Evolutionary conservation across 2,888 invertebrate genomes (phyloP).

Genomic region (Parnassius smintheus): DNA sequence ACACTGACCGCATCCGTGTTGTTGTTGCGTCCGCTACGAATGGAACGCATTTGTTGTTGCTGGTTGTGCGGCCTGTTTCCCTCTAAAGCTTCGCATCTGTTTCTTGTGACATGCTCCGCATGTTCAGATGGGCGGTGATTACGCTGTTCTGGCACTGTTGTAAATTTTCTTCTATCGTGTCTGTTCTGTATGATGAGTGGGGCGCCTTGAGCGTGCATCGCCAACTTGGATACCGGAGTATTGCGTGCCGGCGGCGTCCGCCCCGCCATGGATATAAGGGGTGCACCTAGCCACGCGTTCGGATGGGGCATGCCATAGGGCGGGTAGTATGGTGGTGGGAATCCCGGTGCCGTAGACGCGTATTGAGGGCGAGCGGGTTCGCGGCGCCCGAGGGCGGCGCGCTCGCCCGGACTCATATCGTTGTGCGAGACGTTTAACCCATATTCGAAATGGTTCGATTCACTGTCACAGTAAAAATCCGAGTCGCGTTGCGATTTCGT

Average conservation of each 20-base stretch:
- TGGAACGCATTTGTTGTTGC: constrained; percentile 66
- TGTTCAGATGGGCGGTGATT: constrained; percentile 60
- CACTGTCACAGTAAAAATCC: constrained; percentile 77
- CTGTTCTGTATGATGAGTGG: constrained; percentile 89
- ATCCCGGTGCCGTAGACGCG: constrained; percentile 73
- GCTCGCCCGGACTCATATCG: constrained; percentile 80
- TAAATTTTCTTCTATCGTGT: constrained; percentile 78
- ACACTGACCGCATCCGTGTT: constrained; percentile 86
- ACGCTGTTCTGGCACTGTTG: constrained; percentile 65
- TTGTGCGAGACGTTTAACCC: constrained; percentile 84
- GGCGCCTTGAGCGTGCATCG: constrained; percentile 91
- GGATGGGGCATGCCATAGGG: constrained; percentile 79
- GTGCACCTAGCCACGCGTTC: constrained; percentile 89
- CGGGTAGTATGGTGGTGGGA: constrained; percentile 77
- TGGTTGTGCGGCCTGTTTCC: constrained; percentile 67
- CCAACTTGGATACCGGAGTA: constrained; percentile 86
- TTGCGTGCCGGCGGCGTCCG: constrained; percentile 73
- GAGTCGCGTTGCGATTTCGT: constrained; percentile 70
- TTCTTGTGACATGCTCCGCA: constrained; percentile 55
- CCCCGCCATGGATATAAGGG: constrained; percentile 89
- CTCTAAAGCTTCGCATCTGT: constrained; percentile 64
- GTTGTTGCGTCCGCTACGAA: constrained; percentile 73
- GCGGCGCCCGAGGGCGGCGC: constrained; percentile 77
- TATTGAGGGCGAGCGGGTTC: constrained; percentile 78
- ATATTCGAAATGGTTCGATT: constrained; percentile 78